These are phyloP conservation scores for Microctenopoma stevenorrisi DNA, from an alignment of 2,797 vertebrate species.

Conservation along the genomic window DNA sequence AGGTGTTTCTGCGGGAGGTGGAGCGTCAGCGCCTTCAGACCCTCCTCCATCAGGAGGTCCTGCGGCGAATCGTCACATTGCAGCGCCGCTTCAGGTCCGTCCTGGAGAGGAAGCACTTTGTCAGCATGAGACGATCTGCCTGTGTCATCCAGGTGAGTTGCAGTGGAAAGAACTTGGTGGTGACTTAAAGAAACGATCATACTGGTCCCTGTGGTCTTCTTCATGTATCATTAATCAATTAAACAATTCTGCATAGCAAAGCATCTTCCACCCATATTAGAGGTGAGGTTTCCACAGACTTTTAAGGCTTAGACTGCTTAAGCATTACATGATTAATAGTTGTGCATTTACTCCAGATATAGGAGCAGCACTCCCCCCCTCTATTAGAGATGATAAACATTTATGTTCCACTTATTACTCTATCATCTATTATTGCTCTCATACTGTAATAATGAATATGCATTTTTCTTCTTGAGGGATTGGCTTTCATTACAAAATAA, in stretches of 20 bases:
- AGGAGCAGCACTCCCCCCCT: too few relatives aligned
- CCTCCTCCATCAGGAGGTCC: conserved; percentile 92
- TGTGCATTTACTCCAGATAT: conserved; percentile 17
- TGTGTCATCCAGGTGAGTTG: conserved; percentile 88
- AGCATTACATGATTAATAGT: conserved; percentile 26
- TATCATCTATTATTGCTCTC: background rate
- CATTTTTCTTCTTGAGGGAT: conserved; percentile 3
- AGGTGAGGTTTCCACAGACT: background rate
- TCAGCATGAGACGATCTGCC: conserved; percentile 84
- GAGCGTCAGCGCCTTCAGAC: conserved; percentile 92
- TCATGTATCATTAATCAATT: background rate
- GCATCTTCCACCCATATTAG: background rate
- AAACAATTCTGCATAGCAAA: background rate
- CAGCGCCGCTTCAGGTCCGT: conserved; percentile 91
- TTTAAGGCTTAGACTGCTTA: conserved; percentile 1
- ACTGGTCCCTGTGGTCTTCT: background rate
- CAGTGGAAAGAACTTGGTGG: background rate
- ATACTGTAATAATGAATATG: background rate
- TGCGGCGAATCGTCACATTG: conserved; percentile 88
- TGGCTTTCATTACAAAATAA: background rate
- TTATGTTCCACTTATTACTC: conserved; percentile 4
- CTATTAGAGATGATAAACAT: background rate
- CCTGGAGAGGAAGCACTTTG: conserved; percentile 89
- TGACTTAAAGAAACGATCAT: too few relatives aligned
- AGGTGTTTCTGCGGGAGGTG: conserved; percentile 94